phyloP scores from a whole-genome alignment of 2,797 vertebrate species.

The Molossus molossus region DNA sequence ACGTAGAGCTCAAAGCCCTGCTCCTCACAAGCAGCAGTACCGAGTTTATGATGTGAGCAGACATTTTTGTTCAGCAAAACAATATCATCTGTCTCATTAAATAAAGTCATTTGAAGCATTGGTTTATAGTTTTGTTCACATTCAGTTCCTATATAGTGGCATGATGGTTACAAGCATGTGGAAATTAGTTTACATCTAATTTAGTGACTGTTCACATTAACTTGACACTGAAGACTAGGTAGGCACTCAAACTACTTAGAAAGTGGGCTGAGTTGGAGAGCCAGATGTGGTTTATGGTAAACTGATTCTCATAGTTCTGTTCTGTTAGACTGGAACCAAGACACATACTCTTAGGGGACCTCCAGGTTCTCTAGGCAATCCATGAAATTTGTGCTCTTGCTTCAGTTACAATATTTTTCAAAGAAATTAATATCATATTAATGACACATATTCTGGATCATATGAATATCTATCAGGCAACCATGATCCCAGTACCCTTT shows the following conservation, averaged over 20 bases:
- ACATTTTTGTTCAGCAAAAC: slow-evolving; percentile 55
- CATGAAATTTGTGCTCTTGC: slow-evolving; percentile 44
- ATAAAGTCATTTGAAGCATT: slow-evolving; percentile 59
- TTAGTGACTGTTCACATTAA: slow-evolving; percentile 5
- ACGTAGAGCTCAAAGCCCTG: neutral
- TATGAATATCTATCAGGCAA: neutral
- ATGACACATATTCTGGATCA: slow-evolving; percentile 13
- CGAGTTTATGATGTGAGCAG: neutral
- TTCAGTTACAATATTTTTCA: neutral
- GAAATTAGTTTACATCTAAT: slow-evolving; percentile 38
- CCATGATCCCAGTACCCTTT: neutral
- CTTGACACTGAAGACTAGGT: neutral
- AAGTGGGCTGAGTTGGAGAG: slow-evolving; percentile 21
- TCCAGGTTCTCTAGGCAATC: slow-evolving; percentile 36
- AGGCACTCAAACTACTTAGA: neutral
- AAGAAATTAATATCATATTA: neutral
- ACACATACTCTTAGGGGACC: neutral
- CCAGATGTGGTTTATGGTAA: neutral
- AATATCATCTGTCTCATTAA: slow-evolving; percentile 54
- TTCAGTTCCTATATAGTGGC: slow-evolving; percentile 28
- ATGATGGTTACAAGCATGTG: neutral
- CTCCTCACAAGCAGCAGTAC: neutral
- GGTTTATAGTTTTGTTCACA: slow-evolving; percentile 41
- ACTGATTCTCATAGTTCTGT: slow-evolving; percentile 30
- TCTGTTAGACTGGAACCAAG: neutral